Evolutionary conservation across 2,797 vertebrate genomes (phyloP).

Genomic region (Eulemur mongoz): DNA sequence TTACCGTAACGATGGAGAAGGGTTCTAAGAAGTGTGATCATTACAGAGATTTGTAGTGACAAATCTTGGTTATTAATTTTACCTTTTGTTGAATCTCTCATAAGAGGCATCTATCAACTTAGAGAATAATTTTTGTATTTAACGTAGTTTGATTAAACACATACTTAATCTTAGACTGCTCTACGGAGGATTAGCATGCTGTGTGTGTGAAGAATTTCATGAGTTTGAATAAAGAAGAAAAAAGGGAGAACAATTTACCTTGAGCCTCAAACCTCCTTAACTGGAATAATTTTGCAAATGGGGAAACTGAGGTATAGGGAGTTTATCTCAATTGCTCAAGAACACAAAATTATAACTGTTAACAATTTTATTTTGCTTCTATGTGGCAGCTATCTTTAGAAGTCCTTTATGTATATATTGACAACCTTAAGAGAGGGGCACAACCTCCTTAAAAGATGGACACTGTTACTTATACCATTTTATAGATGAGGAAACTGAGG

Average conservation of each 20-base stretch:
- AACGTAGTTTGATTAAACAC: conserved; percentile 55
- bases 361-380: conserved; percentile 22
- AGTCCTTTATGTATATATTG: not conserved
- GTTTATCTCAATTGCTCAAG: not conserved
- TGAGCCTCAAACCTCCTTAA: not conserved
- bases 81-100: conserved; percentile 47
- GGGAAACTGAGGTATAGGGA: not conserved
- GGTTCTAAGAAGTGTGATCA: conserved; percentile 42
- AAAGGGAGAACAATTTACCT: not conserved
- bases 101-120: not conserved
- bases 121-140: conserved; percentile 34
- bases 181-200: not conserved
- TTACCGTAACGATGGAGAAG: not conserved
- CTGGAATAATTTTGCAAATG: conserved; percentile 30
- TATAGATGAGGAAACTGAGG: not conserved
- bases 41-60: conserved; percentile 49
- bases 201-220: conserved; percentile 27
- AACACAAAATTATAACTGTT: not conserved
- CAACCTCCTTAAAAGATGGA: not conserved
- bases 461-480: not conserved
- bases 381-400: not conserved
- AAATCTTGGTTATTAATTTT: conserved; percentile 57
- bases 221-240: conserved; percentile 44
- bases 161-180: conserved; percentile 2
- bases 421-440: not conserved